Conservation (phyloP, 1,140 invertebrate species). For the Cotesia vestalis region DNA sequence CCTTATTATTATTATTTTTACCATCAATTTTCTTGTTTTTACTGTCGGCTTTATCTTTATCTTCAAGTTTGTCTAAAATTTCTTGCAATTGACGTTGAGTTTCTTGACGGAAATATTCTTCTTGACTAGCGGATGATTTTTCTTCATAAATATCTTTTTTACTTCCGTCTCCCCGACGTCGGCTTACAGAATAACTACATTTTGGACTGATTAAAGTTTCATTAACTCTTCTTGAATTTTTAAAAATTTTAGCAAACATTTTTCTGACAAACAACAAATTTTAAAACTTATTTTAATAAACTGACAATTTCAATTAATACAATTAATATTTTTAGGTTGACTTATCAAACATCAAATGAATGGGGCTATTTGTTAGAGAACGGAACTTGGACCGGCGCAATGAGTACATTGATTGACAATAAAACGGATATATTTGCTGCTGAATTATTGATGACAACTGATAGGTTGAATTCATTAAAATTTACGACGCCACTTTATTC, state of each 20-base stretch:
- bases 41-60: slow-evolving; percentile 35
- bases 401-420: slow-evolving; percentile 50
- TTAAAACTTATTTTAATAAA: no score
- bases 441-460: slow-evolving; percentile 57
- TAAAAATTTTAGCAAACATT: no score
- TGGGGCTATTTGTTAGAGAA: slow-evolving; percentile 52
- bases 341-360: slow-evolving; percentile 43
- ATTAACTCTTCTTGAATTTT: no score
- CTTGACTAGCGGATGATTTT: slow-evolving; percentile 48
- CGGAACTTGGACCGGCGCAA: slow-evolving; percentile 55
- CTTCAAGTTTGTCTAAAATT: slow-evolving; percentile 35
- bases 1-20: slow-evolving; percentile 14
- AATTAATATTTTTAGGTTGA: slow-evolving; percentile 41
- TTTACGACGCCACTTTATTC: slow-evolving; percentile 60
- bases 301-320: no score
- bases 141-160: slow-evolving; percentile 57
- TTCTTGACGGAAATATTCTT: slow-evolving; percentile 54
- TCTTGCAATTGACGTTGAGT: slow-evolving; percentile 50
- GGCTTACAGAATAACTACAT: slow-evolving; percentile 8
- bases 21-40: slow-evolving; percentile 26
- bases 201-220: no score
- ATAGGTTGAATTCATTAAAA: slow-evolving; percentile 52
- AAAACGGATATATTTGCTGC: slow-evolving; percentile 55
- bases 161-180: slow-evolving; percentile 49
- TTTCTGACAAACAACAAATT: no score